A percentile compares a stretch with the other conserved stretches of the same genome.
Conservation (phyloP, 1,140 invertebrate genomes). For the Ostrea denselamellosa region DNA sequence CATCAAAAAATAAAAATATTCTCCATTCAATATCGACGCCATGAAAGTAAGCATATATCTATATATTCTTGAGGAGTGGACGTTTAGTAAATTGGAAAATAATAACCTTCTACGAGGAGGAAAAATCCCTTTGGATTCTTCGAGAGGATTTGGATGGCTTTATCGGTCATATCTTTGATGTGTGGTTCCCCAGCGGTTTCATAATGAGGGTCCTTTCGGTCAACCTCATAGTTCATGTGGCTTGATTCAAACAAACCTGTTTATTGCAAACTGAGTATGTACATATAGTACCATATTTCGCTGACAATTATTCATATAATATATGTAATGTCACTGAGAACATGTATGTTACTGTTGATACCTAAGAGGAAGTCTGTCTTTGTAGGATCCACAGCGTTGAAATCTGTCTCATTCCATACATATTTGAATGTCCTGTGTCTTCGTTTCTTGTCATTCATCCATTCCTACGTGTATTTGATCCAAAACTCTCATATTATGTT, state of each 20-base stretch:
- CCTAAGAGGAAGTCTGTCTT: conserved; percentile 73
- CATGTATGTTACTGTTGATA: conserved; percentile 43
- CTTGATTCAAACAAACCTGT: conserved; percentile 85
- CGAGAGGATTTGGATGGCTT: conserved; percentile 88
- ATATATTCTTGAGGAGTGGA: background rate
- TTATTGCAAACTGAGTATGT: background rate
- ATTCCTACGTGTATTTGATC: conserved; percentile 60
- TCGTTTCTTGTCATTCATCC: conserved; percentile 68
- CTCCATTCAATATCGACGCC: too few species aligned
- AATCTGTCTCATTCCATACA: conserved; percentile 77
- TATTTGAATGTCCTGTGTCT: conserved; percentile 73
- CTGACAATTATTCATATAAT: background rate
- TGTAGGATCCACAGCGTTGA: conserved; percentile 82
- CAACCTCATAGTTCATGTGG: conserved; percentile 87
- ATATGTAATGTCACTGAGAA: background rate
- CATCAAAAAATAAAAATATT: too few species aligned
- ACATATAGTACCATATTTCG: background rate
- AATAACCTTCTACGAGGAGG: conserved; percentile 90
- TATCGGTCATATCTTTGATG: conserved; percentile 91
- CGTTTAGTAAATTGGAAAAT: background rate
- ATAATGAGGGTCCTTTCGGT: conserved; percentile 81
- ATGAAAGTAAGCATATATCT: too few species aligned
- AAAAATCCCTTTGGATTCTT: conserved; percentile 91
- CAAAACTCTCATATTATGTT: too few species aligned
- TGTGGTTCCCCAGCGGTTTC: conserved; percentile 78